Percentiles rank a stretch among this genome's conserved stretches.
Conservation (phyloP, 2,113 vertebrate species). For the Coregonus clupeaformis region DNA sequence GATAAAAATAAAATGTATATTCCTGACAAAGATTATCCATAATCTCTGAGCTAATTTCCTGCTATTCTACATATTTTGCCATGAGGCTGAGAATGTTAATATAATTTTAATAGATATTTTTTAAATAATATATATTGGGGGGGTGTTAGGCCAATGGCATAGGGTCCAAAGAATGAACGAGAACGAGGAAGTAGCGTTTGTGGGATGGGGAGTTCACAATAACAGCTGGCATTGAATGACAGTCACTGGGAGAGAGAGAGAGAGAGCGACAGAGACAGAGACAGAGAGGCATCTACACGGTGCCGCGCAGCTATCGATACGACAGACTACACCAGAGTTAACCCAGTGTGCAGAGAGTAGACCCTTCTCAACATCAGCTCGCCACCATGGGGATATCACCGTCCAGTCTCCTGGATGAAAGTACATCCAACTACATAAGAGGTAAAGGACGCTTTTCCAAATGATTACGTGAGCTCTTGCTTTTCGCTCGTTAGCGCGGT, state of each 20-base stretch:
- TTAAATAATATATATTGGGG: no score
- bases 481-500: not conserved
- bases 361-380: slow-evolving; percentile 6
- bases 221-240: slow-evolving; percentile 20
- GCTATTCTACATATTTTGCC: no score
- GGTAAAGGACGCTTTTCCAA: slow-evolving; percentile 63
- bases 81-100: no score
- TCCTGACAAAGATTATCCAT: no score
- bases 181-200: not conserved
- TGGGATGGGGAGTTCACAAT: not conserved
- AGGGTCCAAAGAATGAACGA: not conserved
- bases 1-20: no score
- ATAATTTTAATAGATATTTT: no score
- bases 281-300: slow-evolving; percentile 2
- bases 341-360: slow-evolving; percentile 33
- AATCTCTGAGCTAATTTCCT: no score
- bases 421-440: slow-evolving; percentile 81
- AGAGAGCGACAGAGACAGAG: no score
- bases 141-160: not conserved
- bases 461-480: not conserved
- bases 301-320: not conserved
- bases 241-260: not conserved
- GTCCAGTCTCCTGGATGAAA: slow-evolving; percentile 85
- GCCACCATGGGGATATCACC: slow-evolving; percentile 80
- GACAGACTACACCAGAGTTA: slow-evolving; percentile 35